A percentile compares a stretch with the other conserved stretches of the same genome.
phyloP scores from a whole-genome alignment of 2,888 invertebrate species.

The Syritta pipiens region DNA sequence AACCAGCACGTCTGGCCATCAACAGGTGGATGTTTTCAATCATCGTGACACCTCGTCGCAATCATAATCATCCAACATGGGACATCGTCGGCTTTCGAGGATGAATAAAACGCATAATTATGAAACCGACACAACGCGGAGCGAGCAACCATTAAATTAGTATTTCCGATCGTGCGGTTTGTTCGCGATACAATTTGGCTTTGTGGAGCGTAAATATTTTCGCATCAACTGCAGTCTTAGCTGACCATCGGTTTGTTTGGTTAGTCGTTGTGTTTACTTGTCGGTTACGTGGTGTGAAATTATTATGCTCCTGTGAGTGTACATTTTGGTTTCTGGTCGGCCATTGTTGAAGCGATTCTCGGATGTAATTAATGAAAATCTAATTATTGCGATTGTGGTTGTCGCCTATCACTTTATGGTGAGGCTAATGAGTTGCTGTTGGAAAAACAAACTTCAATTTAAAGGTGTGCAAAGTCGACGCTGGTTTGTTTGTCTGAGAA shows the following conservation, averaged over 20 bases:
- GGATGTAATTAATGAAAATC: conserved; percentile 21
- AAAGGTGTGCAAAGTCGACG: no score
- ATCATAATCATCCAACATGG: no score
- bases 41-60: no score
- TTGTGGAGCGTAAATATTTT: conserved; percentile 15
- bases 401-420: background rate
- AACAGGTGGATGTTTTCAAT: no score
- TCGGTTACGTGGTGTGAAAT: background rate
- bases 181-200: background rate
- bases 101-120: no score
- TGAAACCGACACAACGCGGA: no score
- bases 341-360: background rate
- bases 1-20: no score
- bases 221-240: conserved; percentile 5
- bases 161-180: background rate
- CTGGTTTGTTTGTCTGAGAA: no score
- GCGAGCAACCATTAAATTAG: background rate
- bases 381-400: conserved; percentile 15
- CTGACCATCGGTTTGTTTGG: background rate
- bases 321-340: background rate
- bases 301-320: background rate
- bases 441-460: no score
- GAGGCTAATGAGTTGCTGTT: background rate
- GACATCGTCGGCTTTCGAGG: no score
- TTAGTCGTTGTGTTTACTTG: conserved; percentile 6